Evolutionary conservation across 2,797 vertebrate species (phyloP), one percentile per base, ranked within the genome.

Genomic region (Danio jaintianensis): DNA sequence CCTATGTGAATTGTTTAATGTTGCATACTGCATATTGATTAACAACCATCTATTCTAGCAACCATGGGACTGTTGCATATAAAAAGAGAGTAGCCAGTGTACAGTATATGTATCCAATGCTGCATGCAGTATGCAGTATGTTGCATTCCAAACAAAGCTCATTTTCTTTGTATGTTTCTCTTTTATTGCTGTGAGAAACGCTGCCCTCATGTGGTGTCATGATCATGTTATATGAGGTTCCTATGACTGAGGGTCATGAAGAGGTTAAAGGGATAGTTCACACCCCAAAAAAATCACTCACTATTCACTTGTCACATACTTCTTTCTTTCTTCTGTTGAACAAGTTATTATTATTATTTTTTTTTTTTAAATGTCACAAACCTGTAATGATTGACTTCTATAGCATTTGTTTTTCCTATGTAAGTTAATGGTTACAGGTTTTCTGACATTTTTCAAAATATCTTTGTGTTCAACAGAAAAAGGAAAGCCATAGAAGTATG

Each of bases 121-220:
- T 45, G 43, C 43, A 15, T 15, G 63, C 63, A 66, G 11, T 11
- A 38, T 36, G 20, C 20, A 68, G 9, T 50, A 36, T 10, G 7
- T 50, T 16, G 13, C 45, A 29, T 47, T 29, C 12, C 13, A 69
- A 69, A 53, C 48, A 53, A 53, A 70, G 6, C 7, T 8, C 3
- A n/a, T 68, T 13, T 8, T 0, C 4, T 45, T n/a, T 29, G 15
- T 55, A 5, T 45, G 1, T 73, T n/a, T n/a, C 12, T 71, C 48
- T 42, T 12, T 55, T 43, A 22, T 43, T 22, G 5, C 9, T n/a
- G 55, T 47, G 42, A 68, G 16, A 61, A 59, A 78, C 16, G 29
- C 64, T 78, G 53, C 64, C 76, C 64, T 50, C 76, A 5, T 78
- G 76, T 78, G 76, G 53, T 50, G 43, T n/a, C 16, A 45, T 67